Evolutionary conservation across 2,113 vertebrate genomes (phyloP), one percentile per base, ranked within the genome.

Genomic region (Scytalopus superciliaris): DNA sequence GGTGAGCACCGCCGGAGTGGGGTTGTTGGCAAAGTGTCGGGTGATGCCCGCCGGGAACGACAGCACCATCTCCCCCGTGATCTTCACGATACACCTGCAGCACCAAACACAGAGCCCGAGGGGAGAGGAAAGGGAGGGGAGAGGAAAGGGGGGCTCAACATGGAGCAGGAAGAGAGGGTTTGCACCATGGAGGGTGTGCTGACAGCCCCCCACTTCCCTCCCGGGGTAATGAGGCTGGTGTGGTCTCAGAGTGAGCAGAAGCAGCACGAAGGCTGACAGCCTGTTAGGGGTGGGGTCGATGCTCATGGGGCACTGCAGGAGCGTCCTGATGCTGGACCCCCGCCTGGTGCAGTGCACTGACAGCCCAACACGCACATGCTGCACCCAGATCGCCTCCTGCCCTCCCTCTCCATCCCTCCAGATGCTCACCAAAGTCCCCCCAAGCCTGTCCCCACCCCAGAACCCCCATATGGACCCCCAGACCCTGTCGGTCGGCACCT

Each of bases 21-120:
- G 98, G 91, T 99, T 99, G 95, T 98, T 99, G 92, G 99, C 98
- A 93, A 99, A 99, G 94, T 99, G 99, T 67, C 99, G 98, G 94
- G 99, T 99, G 97, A 99, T 99, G 85, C 99, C 99, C 1, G 99
- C 99, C 7, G 99, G 99, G 90, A 99, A 99, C 2, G 99, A 99
- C 95, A 99, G 97, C 87, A 99, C 99, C 99, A 99, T 99, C 98
- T 99, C 99, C 92, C 99, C 99, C 0, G 98, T 99, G 94, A 99
- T 99, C 98, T 99, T 99, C 93, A 99, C 99, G 40, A 99, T 99
- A 93, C 99, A 99, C 97, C 99, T 99, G 96, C 62, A 89, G 74
- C 1, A 4, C 85, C 87, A 2, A 3, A n/a, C 72, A 23, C 77
- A 8, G 6, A 87, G 76, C 3, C 3, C n/a, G 7, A 63, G 49